phyloP scores from a whole-genome alignment of 2,113 vertebrate genomes.

The Merops nubicus region DNA sequence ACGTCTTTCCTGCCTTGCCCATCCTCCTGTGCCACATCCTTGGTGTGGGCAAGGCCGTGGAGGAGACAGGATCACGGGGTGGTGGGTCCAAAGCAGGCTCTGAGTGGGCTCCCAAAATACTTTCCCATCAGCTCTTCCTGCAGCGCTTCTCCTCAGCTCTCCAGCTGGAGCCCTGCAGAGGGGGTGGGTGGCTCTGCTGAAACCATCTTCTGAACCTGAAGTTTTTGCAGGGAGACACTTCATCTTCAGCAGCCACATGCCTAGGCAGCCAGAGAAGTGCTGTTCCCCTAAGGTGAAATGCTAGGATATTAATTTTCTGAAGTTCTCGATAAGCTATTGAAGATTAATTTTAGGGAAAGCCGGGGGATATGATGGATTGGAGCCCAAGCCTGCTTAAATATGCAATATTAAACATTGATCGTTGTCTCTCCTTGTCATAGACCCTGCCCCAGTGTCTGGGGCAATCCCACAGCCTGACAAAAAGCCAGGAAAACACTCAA shows the following conservation, averaged over 20 bases:
- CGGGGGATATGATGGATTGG: conserved; percentile 31
- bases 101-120: no score
- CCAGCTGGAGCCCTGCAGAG: not conserved
- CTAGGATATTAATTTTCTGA: conserved; percentile 59
- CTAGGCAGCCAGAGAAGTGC: not conserved
- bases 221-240: not conserved
- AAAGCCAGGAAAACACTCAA: conserved; percentile 31
- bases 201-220: not conserved
- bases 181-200: not conserved
- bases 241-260: not conserved
- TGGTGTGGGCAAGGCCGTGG: not conserved
- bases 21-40: not conserved
- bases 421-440: conserved; percentile 64
- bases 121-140: not conserved
- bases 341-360: conserved; percentile 70
- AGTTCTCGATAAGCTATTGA: conserved; percentile 60
- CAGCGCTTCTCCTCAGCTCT: not conserved
- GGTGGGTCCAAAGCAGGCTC: no score
- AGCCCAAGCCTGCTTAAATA: conserved; percentile 61
- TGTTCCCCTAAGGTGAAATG: conserved; percentile 29
- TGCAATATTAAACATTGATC: conserved; percentile 74
- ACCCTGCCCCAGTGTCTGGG: conserved; percentile 37
- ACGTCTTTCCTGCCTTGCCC: not conserved
- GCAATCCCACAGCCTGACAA: conserved; percentile 28
- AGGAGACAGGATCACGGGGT: not conserved